Conservation (phyloP, 1,140 invertebrate genomes). For the Agrilus planipennis region DNA sequence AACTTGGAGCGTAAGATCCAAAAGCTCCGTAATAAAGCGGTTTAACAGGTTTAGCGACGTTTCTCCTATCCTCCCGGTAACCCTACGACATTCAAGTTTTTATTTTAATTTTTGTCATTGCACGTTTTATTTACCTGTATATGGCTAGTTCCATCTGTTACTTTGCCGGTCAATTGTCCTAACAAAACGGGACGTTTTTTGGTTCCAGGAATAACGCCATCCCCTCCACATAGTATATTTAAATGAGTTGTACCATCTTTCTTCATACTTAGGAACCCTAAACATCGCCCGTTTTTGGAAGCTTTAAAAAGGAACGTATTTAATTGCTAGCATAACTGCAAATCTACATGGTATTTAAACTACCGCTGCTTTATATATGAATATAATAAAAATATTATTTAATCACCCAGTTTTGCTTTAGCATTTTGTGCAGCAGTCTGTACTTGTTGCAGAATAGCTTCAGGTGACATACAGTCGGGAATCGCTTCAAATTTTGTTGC, state of each 20-base stretch:
- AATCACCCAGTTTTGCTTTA: slow-evolving; percentile 46
- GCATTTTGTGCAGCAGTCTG: slow-evolving; percentile 49
- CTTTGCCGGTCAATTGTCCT: slow-evolving; percentile 69
- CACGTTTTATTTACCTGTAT: slow-evolving; percentile 36
- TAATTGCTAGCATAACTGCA: too few species aligned
- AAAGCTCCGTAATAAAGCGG: slow-evolving; percentile 91
- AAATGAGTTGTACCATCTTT: slow-evolving; percentile 79
- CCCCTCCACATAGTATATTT: slow-evolving; percentile 73
- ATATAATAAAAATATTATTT: too few species aligned
- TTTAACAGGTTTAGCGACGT: slow-evolving; percentile 78
- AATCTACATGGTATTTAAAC: background rate
- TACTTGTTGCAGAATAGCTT: slow-evolving; percentile 59
- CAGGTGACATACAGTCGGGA: slow-evolving; percentile 65
- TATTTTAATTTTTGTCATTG: too few species aligned
- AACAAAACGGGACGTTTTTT: slow-evolving; percentile 72
- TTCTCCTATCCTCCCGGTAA: slow-evolving; percentile 79
- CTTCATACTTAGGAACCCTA: slow-evolving; percentile 70
- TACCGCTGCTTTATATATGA: background rate
- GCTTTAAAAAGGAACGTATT: too few species aligned
- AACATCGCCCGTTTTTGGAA: slow-evolving; percentile 32
- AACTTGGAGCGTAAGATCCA: slow-evolving; percentile 87
- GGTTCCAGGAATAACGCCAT: slow-evolving; percentile 52
- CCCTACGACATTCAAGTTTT: too few species aligned
- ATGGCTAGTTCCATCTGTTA: slow-evolving; percentile 53
- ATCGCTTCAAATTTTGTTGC: slow-evolving; percentile 63